phyloP scores from a whole-genome alignment of 2,113 vertebrate species.

The Micronycteris hirsuta region DNA sequence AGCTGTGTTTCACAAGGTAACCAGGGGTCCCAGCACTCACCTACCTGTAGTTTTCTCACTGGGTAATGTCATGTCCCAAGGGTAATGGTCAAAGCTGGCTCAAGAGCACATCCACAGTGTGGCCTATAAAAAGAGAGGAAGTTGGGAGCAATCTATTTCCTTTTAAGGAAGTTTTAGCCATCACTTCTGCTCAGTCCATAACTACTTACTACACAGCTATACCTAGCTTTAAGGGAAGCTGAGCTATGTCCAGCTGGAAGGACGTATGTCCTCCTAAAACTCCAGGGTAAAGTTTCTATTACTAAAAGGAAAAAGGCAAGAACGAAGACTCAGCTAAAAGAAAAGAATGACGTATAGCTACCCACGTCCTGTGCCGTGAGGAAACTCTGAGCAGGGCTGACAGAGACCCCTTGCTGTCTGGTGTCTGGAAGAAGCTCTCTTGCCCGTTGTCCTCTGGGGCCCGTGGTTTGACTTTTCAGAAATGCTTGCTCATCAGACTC shows the following conservation, averaged over 20 bases:
- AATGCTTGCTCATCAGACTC: background rate
- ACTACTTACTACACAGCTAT: background rate
- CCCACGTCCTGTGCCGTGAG: fast-evolving
- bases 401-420: background rate
- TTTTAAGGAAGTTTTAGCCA: background rate
- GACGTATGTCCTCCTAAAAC: background rate
- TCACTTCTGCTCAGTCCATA: background rate
- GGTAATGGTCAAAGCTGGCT: background rate
- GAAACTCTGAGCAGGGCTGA: background rate
- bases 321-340: background rate
- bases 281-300: background rate
- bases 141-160: background rate
- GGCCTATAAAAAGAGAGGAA: background rate
- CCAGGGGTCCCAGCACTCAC: background rate
- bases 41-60: background rate
- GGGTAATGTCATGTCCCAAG: too few relatives aligned
- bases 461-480: background rate
- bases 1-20: background rate
- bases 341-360: background rate
- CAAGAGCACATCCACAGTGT: background rate
- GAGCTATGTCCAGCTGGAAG: background rate
- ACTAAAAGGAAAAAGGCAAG: background rate
- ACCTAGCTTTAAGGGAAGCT: background rate
- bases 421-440: background rate
- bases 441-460: background rate